Evolutionary conservation across 2,797 vertebrate genomes (phyloP).

Genomic region (Enteromius trimaculatus): DNA sequence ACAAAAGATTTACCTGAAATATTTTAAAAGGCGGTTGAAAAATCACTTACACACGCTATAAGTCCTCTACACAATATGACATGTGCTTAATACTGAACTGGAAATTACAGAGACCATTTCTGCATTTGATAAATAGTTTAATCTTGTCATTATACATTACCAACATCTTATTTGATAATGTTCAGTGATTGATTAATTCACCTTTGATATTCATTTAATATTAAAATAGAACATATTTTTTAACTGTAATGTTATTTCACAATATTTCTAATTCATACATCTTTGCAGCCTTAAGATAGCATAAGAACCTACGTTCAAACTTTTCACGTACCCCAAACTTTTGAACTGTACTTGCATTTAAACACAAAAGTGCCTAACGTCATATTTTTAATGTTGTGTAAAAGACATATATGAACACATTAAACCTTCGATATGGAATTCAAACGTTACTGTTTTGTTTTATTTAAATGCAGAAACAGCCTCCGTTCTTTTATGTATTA

Average conservation of each 20-base stretch:
- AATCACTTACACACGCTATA: neutral
- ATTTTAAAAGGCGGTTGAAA: neutral
- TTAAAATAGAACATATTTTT: neutral
- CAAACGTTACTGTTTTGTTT: conserved; percentile 2
- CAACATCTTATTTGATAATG: too few relatives aligned
- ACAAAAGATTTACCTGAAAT: too few relatives aligned
- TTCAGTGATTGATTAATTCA: neutral
- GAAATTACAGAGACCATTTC: too few relatives aligned
- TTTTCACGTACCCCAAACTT: neutral
- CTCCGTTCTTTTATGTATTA: neutral
- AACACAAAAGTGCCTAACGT: neutral
- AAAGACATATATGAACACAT: conserved; percentile 19
- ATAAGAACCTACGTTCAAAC: neutral
- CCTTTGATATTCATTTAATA: neutral
- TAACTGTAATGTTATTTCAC: neutral
- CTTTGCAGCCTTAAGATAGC: neutral
- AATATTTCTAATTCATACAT: neutral
- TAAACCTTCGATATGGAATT: conserved; percentile 13
- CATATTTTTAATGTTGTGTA: conserved; percentile 8
- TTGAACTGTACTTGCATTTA: neutral
- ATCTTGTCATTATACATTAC: too few relatives aligned
- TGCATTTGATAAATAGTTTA: too few relatives aligned
- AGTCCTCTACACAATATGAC: too few relatives aligned
- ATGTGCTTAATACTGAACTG: too few relatives aligned
- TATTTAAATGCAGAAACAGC: neutral